phyloP scores from a whole-genome alignment of 2,797 vertebrate species.

The Sebastes baramenuke region DNA sequence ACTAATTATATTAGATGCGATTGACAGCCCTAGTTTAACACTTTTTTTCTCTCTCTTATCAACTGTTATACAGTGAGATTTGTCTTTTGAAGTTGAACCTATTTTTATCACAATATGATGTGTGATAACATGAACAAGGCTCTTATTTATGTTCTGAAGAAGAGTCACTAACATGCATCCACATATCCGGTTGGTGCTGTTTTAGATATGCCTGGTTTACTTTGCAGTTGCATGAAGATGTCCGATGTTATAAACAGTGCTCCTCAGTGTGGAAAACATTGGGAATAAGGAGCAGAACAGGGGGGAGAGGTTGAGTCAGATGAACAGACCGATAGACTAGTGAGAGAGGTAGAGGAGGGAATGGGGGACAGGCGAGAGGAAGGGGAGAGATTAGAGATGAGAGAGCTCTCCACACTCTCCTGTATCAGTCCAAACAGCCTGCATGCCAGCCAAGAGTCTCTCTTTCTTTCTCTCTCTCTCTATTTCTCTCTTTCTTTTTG shows the following conservation, averaged over 20 bases:
- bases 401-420: slow-evolving; percentile 57
- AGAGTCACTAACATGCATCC: not conserved
- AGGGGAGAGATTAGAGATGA: slow-evolving; percentile 49
- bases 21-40: too few species aligned
- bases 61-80: not conserved
- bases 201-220: not conserved
- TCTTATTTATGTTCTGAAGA: not conserved
- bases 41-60: not conserved
- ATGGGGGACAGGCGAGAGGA: slow-evolving; percentile 4
- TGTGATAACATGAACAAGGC: not conserved
- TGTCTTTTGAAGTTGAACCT: not conserved
- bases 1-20: too few species aligned
- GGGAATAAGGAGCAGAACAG: not conserved
- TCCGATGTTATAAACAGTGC: not conserved
- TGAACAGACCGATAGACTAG: slow-evolving; percentile 23
- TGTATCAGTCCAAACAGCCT: slow-evolving; percentile 59
- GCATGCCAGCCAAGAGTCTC: slow-evolving; percentile 50
- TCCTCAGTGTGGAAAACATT: not conserved
- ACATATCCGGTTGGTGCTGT: not conserved
- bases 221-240: not conserved
- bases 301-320: slow-evolving; percentile 8
- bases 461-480: slow-evolving; percentile 26
- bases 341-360: slow-evolving; percentile 19
- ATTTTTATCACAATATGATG: not conserved
- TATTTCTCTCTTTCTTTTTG: slow-evolving; percentile 20